Evolutionary conservation across 2,797 vertebrate species (phyloP), one percentile per base, ranked within the genome.

Genomic region (Sebastolobus alascanus): DNA sequence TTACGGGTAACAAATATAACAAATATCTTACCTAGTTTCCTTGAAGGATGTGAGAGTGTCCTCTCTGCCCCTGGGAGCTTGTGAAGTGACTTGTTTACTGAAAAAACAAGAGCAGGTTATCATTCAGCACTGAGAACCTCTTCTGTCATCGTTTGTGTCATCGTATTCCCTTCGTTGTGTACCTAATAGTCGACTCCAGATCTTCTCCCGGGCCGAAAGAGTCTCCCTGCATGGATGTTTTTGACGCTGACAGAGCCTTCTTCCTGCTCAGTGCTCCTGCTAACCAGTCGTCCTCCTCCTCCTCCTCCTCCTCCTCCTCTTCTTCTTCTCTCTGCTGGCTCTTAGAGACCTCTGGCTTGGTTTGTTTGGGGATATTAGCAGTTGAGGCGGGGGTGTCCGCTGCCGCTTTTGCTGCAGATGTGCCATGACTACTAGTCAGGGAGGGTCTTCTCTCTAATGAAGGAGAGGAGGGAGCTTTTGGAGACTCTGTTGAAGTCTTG

Each of bases 241-340:
- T 94, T 0, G 68, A 79, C 20, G 3, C 52, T 0, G 76, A 65
- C 27, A 83, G 89, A 75, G 89, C 84, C 86, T 96, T 98, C 87
- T 95, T 98, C 77, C 85, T 93, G 64, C 94, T 94, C 79, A 97
- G 90, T 3, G 93, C 94, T 12, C 94, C 92, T 1, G 90, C 87
- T 80, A 98, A 93, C 97, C 97, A 97, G 81, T 96, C 96, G 0
- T 95, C 94, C 35, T 90, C 83, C 20, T 91, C 85, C 8, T 92
- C 90, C 20, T 91, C 85, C 8, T 92, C 87, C 2, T 80, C 80
- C 16, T 95, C 94, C 50, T 91, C 85, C 14, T 91, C 85, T 4
- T 92, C 87, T 4, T 92, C 87, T 1, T 80, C 81, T 60, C 80
- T 83, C 68, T 31, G 84, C 50, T 85, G 82, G 43, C 31, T 71